Evolutionary conservation across 92 coral and sea anemone genomes (phyloP).

Genomic region (Palythoa heliodiscus): DNA sequence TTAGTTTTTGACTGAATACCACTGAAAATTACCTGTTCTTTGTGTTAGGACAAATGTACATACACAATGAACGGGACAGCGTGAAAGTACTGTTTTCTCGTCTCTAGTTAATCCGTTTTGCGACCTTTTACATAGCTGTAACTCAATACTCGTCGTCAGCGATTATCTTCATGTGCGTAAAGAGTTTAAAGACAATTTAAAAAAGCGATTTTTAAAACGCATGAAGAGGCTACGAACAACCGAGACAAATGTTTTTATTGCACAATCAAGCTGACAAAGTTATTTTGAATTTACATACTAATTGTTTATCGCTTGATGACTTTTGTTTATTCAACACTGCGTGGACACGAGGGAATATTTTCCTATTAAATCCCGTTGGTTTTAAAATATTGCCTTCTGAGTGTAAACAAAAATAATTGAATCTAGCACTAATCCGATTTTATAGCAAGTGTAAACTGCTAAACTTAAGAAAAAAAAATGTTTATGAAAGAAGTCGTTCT

Average conservation of each 20-base stretch:
- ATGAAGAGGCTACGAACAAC: not conserved
- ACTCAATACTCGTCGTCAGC: not conserved
- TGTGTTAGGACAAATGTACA: not conserved
- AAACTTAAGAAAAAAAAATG: not conserved
- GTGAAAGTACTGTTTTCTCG: not conserved
- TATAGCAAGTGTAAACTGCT: not conserved
- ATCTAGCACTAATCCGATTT: not conserved
- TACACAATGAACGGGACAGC: not conserved
- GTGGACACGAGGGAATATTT: not conserved
- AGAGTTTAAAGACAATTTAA: not conserved
- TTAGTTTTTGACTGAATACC: not conserved
- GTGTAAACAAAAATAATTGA: not conserved
- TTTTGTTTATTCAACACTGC: conserved; percentile 11
- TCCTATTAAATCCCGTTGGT: not conserved
- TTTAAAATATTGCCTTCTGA: not conserved
- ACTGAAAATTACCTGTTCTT: not conserved
- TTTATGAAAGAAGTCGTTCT: not conserved
- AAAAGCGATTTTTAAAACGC: not conserved
- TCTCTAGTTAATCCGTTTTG: not conserved
- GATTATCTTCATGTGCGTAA: not conserved
- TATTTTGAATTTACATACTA: conserved; percentile 16
- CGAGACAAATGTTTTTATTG: not conserved
- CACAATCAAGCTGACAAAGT: conserved; percentile 34
- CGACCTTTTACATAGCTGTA: conserved; percentile 39
- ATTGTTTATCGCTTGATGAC: conserved; percentile 8